Evolutionary conservation across 2,113 vertebrate species (phyloP).

Genomic region (Lepus europaeus): DNA sequence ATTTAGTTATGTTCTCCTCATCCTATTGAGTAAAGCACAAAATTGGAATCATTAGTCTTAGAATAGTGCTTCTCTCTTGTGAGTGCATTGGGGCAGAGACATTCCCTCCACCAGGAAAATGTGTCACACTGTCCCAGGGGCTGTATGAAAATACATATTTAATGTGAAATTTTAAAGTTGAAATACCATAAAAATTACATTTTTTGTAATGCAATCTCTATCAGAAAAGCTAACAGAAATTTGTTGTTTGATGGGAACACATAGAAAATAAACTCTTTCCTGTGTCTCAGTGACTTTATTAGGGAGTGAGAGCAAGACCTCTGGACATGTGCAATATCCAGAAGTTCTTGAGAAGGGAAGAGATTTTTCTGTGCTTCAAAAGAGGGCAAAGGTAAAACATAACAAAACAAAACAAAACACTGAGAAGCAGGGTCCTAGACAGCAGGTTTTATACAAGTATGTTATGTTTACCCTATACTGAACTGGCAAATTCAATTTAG

Average conservation of each 20-base stretch:
- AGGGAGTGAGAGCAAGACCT: neutral
- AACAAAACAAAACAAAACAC: neutral
- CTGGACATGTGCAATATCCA: neutral
- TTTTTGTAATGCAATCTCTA: neutral
- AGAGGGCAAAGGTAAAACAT: neutral
- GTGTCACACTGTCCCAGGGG: neutral
- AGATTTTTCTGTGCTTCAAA: neutral
- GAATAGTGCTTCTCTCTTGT: neutral
- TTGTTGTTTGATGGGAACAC: neutral
- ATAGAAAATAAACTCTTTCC: neutral
- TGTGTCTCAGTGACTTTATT: neutral
- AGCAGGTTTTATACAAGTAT: no score
- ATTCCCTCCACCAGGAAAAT: neutral
- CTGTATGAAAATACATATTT: neutral
- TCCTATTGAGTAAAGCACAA: constrained; percentile 76
- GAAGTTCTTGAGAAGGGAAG: neutral
- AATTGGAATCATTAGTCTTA: constrained; percentile 74
- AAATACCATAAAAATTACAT: neutral
- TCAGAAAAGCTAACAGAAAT: neutral
- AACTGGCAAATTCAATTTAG: constrained; percentile 31
- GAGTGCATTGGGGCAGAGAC: neutral
- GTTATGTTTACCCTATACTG: neutral
- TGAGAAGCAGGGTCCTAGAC: neutral
- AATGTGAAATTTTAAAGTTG: constrained; percentile 38
- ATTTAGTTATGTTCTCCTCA: constrained; percentile 74